A percentile compares a stretch with the other conserved stretches of the same genome.
These are phyloP conservation scores for Theristicus caerulescens DNA, from an alignment of 2,113 vertebrate species.

Conservation along the genomic window DNA sequence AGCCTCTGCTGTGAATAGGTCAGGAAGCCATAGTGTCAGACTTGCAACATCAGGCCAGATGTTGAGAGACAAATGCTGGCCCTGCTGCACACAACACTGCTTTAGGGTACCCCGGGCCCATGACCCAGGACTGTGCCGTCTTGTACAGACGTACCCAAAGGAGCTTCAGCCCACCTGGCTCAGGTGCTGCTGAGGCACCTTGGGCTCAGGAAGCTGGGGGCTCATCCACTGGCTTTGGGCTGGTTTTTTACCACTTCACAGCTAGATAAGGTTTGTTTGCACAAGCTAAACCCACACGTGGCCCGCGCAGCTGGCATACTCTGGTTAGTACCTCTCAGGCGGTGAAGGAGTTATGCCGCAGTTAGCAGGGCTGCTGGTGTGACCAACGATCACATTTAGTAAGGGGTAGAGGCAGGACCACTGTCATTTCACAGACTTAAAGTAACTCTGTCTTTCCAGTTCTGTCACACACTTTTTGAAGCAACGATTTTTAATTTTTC, in stretches of 20 bases:
- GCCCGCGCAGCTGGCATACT: accelerated
- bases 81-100: not conserved
- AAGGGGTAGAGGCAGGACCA: not conserved
- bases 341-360: not conserved
- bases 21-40: not conserved
- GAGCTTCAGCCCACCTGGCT: accelerated
- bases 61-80: accelerated
- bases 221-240: not conserved
- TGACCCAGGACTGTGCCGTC: too few relatives aligned
- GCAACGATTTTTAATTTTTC: not conserved
- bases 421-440: not conserved
- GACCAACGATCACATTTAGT: accelerated
- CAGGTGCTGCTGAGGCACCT: not conserved
- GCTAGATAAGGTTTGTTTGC: not conserved
- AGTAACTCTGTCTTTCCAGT: not conserved
- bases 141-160: not conserved
- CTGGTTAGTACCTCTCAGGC: not conserved
- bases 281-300: not conserved
- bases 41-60: not conserved
- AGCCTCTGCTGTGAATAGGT: not conserved
- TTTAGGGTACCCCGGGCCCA: accelerated
- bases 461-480: not conserved
- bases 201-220: not conserved
- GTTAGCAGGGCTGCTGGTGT: not conserved
- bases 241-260: not conserved